Base-by-base conservation (phyloP, 2,113 vertebrate genomes). In the Hiodon tergisus region DNA sequence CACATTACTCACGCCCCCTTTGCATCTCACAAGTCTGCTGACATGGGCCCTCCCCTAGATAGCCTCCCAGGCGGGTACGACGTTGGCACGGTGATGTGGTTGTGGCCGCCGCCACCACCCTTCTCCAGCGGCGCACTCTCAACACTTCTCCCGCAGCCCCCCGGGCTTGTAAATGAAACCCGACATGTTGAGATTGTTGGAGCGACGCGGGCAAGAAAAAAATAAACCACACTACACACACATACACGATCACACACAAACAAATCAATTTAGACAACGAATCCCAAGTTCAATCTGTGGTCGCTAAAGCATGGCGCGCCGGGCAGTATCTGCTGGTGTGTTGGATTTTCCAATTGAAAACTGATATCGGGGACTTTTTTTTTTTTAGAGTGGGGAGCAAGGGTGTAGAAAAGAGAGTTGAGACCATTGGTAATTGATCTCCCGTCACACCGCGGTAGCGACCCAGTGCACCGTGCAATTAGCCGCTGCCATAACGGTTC, bases 181-280 rank as follows among this genome's bases (percentile, higher is more conserved):
- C 77, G 74, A 67, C 75, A 69, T 65, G 31, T 63, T 69, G 63
- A 71, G 74, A 81, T 77, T 67, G 74, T 60, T 71, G 48, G 75
- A 60, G 48, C 54, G 59, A 65, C 58, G 67, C 79, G 4, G 59
- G 46, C 9, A 52, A 51, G 66, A 66, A 75, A 31, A 31, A 31
- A 75, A 48, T 47, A 66, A 31, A 63, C 9, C 9, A 10, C 7
- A 66, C 10, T 47, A 8, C 46, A 57, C 5, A 57, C 46, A 17
- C 8, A 60, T 14, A 60, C 5, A 2, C 5, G 10, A 57, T 1
- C 14, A 48, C 16, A 58, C 50, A 76, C 52, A 78, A 74, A 50
- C 50, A 68, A 60, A 76, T 70, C 75, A 16, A 77, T 76, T 71
- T 69, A 53, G 52, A 62, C 31, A 58, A 46, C 16, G n/a, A 72